Evolutionary conservation across 2,113 vertebrate genomes (phyloP), one percentile per base, ranked within the genome.

Genomic region (Menura novaehollandiae): DNA sequence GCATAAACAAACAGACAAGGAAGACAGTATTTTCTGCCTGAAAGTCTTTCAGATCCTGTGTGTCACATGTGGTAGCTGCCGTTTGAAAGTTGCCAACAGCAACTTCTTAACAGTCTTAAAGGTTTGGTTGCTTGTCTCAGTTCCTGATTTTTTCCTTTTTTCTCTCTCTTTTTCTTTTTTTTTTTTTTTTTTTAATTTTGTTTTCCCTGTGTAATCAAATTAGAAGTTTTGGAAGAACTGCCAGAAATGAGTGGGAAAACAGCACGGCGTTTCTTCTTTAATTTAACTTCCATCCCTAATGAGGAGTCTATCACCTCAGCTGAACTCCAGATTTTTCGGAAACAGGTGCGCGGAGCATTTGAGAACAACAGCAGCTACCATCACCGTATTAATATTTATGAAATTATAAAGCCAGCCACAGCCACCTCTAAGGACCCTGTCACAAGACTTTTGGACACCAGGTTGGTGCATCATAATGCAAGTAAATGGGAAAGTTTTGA

Each of bases 321-420:
- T 44, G 99, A 99, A 98, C 98, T 99, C 37, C 98, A 99, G 76
- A 98, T 99, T 97, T 99, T 99, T 98, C 99, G 99, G 94, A 98
- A 99, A 88, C 98, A 99, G 98, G 98, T 99, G 88, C 98, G 98
- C 71, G 98, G 98, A 94, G 88, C 97, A 76, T 96, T 98, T 83
- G 97, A 95, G 92, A 98, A 97, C 95, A 97, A 96, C 79, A 96
- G 94, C 67, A 98, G 98, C 67, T 98, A 98, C 95, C 97, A 98
- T 95, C 99, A 99, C 91, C 99, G 99, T 88, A 99, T 99, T 98
- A 99, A 99, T 98, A 99, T 99, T 98, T 99, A 99, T 97, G 99
- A 99, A 98, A 98, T 99, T 94, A 98, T 99, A 89, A 98, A 99
- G 95, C 98, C 98, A 93, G 98, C 97, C 68, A 85, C 97, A 79